Percentiles rank a stretch among this genome's conserved stretches.
These are phyloP conservation scores for Mormyrus hasselquistii DNA, from an alignment of 2,797 vertebrate species.

Conservation along the genomic window DNA sequence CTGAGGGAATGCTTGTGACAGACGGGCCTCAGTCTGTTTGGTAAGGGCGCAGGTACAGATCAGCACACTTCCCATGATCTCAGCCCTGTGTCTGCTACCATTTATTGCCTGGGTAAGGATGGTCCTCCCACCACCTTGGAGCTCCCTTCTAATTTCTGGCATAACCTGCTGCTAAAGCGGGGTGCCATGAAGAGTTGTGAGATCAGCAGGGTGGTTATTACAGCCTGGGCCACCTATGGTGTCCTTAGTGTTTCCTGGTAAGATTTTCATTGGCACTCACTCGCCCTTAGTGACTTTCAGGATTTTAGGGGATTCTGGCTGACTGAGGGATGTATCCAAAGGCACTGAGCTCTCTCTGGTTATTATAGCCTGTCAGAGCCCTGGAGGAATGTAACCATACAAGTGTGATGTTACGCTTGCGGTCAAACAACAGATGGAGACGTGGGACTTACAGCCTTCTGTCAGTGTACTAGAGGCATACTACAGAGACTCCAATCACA, in stretches of 20 bases:
- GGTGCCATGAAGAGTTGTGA: background rate
- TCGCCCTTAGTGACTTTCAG: background rate
- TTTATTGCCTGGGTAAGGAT: background rate
- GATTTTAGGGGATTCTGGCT: background rate
- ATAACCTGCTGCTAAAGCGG: background rate
- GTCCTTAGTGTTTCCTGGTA: background rate
- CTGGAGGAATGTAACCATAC: background rate
- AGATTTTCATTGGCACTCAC: background rate
- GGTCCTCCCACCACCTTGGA: background rate
- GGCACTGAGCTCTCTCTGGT: background rate
- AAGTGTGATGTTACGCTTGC: background rate
- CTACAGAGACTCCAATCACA: background rate
- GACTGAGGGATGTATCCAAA: background rate
- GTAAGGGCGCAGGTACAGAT: background rate
- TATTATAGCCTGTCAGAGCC: background rate
- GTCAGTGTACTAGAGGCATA: background rate
- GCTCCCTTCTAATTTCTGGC: background rate
- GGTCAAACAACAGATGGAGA: background rate
- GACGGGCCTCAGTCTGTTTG: background rate
- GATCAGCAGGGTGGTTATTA: background rate
- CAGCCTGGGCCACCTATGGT: background rate
- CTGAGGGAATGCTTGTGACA: background rate
- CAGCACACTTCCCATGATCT: background rate
- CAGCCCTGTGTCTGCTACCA: background rate
- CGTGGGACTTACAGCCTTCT: background rate